Evolutionary conservation across 2,797 vertebrate species (phyloP).

Genomic region (Urosaurus nigricauda): DNA sequence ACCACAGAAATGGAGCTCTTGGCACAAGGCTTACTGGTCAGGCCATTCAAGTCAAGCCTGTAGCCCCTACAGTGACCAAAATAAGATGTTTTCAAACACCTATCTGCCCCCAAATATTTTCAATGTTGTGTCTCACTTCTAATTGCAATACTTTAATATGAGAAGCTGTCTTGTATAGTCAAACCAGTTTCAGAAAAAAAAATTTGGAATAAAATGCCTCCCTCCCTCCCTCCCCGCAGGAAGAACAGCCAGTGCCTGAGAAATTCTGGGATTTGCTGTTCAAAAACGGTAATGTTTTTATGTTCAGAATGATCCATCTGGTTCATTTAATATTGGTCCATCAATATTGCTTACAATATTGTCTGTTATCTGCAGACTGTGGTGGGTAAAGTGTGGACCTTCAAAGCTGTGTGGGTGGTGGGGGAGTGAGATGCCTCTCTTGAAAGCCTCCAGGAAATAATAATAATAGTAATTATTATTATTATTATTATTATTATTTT

Average conservation of each 20-base stretch:
- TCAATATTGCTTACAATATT: no score
- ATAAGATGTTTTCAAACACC: neutral
- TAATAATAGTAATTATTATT: no score
- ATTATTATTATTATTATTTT: no score
- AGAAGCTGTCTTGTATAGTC: neutral
- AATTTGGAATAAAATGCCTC: neutral
- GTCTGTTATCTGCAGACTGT: no score
- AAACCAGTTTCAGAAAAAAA: neutral
- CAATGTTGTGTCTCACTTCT: neutral
- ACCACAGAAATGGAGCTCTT: neutral
- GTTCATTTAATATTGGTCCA: no score
- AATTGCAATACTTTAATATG: neutral
- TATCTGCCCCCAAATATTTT: neutral
- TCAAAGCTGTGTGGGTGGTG: no score
- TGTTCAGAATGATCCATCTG: no score
- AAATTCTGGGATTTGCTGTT: neutral
- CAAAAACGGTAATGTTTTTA: neutral
- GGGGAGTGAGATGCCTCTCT: no score
- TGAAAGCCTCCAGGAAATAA: no score
- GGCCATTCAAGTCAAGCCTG: neutral
- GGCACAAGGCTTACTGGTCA: neutral
- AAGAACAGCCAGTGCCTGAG: neutral
- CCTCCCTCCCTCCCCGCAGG: rapidly evolving
- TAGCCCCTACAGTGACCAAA: neutral
- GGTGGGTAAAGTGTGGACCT: no score